Base-by-base conservation (phyloP, 2,113 vertebrate species). In the Tragelaphus scriptus region DNA sequence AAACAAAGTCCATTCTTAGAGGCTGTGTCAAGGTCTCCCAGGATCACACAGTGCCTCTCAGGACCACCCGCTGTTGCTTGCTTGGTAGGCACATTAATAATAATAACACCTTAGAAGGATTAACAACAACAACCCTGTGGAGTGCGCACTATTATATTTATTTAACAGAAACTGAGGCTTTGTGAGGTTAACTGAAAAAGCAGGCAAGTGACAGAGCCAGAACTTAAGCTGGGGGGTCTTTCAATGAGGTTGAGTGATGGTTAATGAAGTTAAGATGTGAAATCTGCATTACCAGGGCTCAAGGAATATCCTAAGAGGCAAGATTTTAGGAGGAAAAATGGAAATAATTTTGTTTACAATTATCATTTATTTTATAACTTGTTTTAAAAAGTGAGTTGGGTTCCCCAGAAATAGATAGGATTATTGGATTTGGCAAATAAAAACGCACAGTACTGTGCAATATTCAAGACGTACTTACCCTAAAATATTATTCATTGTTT, bases 1-100 rank as follows among this genome's bases (percentile, higher is more conserved):
- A 91, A 97, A 88, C 90, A 94, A 9, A 86, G 85, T 88, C 92
- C 55, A 79, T 94, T 95, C 90, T 93, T 47, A 84, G 68, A 91
- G 81, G 55, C 87, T 94, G 23, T 82, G 59, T 65, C 87, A 97
- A 89, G 77, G 80, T 97, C 96, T 97, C 94, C 36, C 47, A 94
- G 94, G 97, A 97, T 94, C 88, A 96, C 92, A 93, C 59, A 87
- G 85, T 25, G 85, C 71, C 92, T 93, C 95, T 71, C 19, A 94
- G 93, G 97, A 97, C 96, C 93, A 95, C 91, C 95, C 21, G 26
- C 95, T 88, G 30, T 17, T 32, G 47, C 81, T 58, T 93, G 93
- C 89, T 98, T 96, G 47, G 58, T 68, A 30, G 91, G 87, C 96
- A 97, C 93, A 85, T 97, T 95, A 97, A 94, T 97, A 98, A 94